Evolutionary conservation across 1,140 invertebrate species (phyloP).

Genomic region (Pseudomyrmex gracilis): DNA sequence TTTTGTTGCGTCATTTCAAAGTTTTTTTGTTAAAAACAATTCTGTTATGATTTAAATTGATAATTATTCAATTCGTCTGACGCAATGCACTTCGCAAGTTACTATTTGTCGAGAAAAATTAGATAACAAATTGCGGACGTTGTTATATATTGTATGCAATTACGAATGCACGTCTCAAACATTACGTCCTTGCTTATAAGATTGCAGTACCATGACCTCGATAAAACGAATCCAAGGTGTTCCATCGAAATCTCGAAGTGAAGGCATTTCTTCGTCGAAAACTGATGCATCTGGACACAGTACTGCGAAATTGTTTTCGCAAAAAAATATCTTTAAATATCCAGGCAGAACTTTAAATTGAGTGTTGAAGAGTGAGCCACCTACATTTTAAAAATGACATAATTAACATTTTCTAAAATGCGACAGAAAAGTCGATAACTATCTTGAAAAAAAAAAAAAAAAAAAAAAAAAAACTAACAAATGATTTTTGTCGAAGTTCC

Average conservation of each 20-base stretch:
- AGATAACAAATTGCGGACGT: slow-evolving; percentile 5
- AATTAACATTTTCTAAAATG: neutral
- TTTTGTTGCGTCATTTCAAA: too few species aligned
- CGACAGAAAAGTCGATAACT: neutral
- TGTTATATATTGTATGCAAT: slow-evolving; percentile 1
- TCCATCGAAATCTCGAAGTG: slow-evolving; percentile 26
- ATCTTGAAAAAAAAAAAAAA: too few species aligned
- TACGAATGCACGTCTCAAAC: slow-evolving; percentile 5
- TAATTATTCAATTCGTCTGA: neutral
- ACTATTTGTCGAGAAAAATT: slow-evolving; percentile 11
- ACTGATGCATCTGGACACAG: neutral
- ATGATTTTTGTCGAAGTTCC: neutral
- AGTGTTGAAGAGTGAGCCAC: neutral
- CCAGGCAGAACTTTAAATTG: neutral
- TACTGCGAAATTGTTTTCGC: neutral
- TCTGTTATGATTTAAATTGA: neutral
- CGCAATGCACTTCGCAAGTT: neutral
- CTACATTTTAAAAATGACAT: neutral
- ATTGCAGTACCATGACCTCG: slow-evolving; percentile 55
- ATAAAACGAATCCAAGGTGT: slow-evolving; percentile 57
- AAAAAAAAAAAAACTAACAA: too few species aligned
- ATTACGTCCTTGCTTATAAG: slow-evolving; percentile 15
- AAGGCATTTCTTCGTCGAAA: neutral
- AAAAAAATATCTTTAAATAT: neutral
- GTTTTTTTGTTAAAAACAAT: neutral